Evolutionary conservation across 2,797 vertebrate genomes (phyloP).

Genomic region (Enteromius thamalakanensis): DNA sequence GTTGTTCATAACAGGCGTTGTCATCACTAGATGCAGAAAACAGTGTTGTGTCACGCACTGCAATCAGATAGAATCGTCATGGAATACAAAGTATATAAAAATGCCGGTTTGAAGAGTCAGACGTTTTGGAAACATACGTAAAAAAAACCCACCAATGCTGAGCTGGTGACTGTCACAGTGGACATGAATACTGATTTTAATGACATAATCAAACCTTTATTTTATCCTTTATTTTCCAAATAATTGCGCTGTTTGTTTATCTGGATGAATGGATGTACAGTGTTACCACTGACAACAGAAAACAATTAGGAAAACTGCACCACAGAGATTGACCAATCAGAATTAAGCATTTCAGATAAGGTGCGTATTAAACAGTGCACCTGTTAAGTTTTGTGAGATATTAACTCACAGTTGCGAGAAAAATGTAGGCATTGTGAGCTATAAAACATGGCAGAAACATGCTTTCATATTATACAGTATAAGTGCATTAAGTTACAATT

Average conservation of each 20-base stretch:
- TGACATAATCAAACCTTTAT: neutral
- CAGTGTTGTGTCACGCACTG: neutral
- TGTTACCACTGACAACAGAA: neutral
- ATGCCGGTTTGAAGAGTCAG: neutral
- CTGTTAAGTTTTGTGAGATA: neutral
- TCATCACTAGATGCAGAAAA: conserved; percentile 13
- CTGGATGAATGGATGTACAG: neutral
- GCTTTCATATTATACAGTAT: neutral
- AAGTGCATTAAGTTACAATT: conserved; percentile 3
- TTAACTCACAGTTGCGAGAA: neutral
- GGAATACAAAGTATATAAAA: neutral
- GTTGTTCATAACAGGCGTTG: conserved; percentile 8
- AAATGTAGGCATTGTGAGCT: neutral
- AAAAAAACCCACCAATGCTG: neutral
- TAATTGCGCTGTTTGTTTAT: neutral
- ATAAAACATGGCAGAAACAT: neutral
- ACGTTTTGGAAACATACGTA: neutral
- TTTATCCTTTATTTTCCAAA: neutral
- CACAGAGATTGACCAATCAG: neutral
- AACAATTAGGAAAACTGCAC: neutral
- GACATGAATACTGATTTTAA: neutral
- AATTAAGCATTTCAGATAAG: neutral
- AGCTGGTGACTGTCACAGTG: too few relatives aligned
- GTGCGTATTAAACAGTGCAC: neutral
- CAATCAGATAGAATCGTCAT: neutral